Evolutionary conservation across 2,888 invertebrate genomes (phyloP), one percentile per base, ranked within the genome.

Genomic region (Sphinx pinastri): DNA sequence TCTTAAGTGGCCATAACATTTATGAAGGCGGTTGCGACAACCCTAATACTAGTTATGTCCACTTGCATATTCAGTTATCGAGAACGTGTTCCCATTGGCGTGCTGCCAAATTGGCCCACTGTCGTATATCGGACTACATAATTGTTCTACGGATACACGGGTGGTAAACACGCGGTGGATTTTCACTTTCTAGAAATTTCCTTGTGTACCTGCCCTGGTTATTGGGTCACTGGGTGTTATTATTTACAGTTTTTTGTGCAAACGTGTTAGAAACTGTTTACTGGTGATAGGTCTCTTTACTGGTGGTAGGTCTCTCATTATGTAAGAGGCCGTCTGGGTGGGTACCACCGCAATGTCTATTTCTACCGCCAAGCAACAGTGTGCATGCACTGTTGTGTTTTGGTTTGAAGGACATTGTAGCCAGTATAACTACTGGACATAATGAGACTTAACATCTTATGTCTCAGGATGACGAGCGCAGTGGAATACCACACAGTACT

Each of bases 21-120:
- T 47, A 12, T 10, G n/a, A 19, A 49, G 6, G 47, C 49, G 63
- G 49, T 25, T 49, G 70, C 49, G 70, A 66, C 70, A 70, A 52
- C 49, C 67, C 70, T 67, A 70, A 70, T 67, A 68, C 67, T 67
- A 67, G 70, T 67, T 70, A 68, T 58, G 70, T 84, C 86, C 85
- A 84, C 84, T 85, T 83, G 86, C 85, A 88, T 88, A 90, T 91
- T 90, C 88, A 88, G 90, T 88, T 91, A 90, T 90, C 87, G 87
- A 81, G 83, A 82, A 80, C 83, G 79, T 83, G 87, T 82, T 86
- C 86, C 81, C 84, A 83, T 89, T 92, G 92, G 92, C 88, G 49
- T 47, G 66, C 71, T 66, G 88, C 92, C 92, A 92, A 92, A 91
- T 90, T 88, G 88, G 85, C 79, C 82, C 67, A 76, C 79, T 72